These are phyloP conservation scores for Cetoscarus ocellatus DNA, from an alignment of 2,797 vertebrate genomes.

Conservation along the genomic window DNA sequence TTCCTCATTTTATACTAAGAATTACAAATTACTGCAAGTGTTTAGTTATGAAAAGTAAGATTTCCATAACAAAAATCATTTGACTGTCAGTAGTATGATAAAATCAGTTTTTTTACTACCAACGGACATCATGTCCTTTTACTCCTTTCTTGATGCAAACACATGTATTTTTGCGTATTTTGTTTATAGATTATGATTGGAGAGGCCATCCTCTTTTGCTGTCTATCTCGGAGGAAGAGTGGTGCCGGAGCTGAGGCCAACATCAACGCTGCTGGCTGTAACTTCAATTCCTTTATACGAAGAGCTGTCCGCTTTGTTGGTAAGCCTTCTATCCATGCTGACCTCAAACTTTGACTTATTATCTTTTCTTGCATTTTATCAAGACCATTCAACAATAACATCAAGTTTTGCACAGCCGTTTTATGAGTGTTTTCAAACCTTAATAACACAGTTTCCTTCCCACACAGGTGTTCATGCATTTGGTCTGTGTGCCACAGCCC, in stretches of 20 bases:
- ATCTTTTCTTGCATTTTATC: neutral
- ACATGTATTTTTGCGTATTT: neutral
- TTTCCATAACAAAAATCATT: no score
- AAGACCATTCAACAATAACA: neutral
- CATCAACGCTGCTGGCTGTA: constrained; percentile 98
- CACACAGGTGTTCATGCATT: constrained; percentile 93
- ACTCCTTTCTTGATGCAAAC: neutral
- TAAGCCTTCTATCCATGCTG: constrained; percentile 54
- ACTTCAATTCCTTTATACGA: constrained; percentile 98
- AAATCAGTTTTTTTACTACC: no score
- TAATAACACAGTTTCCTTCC: neutral
- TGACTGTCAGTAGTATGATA: no score
- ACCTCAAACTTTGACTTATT: neutral
- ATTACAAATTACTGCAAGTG: no score
- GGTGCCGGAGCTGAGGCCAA: constrained; percentile 90
- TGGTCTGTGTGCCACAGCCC: constrained; percentile 96
- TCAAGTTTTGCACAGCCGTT: neutral
- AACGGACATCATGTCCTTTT: neutral
- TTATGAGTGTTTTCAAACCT: neutral
- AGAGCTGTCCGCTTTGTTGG: constrained; percentile 96
- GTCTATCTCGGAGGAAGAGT: constrained; percentile 89
- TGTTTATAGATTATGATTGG: constrained; percentile 94
- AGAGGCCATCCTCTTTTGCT: constrained; percentile 97
- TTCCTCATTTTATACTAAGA: no score
- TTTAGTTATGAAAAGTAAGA: no score